phyloP scores from a whole-genome alignment of 1,140 invertebrate species.

The Drosophila suzukii region DNA sequence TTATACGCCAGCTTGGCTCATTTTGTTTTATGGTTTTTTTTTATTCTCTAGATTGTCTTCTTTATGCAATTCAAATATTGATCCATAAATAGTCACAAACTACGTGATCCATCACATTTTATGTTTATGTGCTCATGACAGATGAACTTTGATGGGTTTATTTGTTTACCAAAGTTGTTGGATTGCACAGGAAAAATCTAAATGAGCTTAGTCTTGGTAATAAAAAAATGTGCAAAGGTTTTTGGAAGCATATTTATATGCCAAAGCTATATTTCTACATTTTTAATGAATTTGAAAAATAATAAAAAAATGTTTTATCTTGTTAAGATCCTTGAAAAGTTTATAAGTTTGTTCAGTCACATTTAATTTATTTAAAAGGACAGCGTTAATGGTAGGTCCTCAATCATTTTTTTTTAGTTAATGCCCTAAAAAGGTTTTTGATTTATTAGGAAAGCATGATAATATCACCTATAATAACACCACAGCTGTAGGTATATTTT shows the following conservation, averaged over 20 bases:
- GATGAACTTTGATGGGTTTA: slow-evolving; percentile 3
- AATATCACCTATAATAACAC: too few species aligned
- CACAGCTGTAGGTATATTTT: too few species aligned
- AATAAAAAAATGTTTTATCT: too few species aligned
- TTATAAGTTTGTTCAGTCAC: too few species aligned
- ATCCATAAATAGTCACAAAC: slow-evolving; percentile 22
- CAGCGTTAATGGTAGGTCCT: too few species aligned
- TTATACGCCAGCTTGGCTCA: slow-evolving; percentile 13
- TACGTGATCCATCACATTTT: slow-evolving; percentile 20
- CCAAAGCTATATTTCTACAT: too few species aligned
- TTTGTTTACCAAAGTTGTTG: not conserved
- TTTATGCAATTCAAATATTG: slow-evolving; percentile 17
- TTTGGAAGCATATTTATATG: not conserved
- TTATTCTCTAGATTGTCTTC: slow-evolving; percentile 24
- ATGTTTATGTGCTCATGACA: slow-evolving; percentile 14
- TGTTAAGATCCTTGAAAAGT: too few species aligned
- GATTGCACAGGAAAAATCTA: not conserved
- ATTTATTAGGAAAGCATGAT: too few species aligned
- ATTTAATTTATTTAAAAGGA: too few species aligned
- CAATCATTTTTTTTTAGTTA: too few species aligned
- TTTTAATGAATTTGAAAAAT: too few species aligned
- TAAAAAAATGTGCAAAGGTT: not conserved
- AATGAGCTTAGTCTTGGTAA: not conserved
- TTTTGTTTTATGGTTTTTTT: slow-evolving; percentile 33
- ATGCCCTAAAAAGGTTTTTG: too few species aligned